phyloP scores from a whole-genome alignment of 2,113 vertebrate species.

The Epinephelus fuscoguttatus region DNA sequence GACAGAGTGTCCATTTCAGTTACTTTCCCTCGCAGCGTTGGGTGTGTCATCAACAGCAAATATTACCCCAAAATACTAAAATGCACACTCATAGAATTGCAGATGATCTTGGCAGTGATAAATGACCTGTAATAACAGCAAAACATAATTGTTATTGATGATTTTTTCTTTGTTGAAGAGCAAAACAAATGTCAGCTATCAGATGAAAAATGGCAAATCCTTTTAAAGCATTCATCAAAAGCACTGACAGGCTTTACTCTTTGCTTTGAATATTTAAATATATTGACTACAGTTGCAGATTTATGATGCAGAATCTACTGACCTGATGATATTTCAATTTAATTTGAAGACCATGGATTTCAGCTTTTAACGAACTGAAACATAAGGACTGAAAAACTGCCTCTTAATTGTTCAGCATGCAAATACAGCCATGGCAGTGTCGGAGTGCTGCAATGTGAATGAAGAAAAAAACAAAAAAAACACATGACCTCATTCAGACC shows the following conservation, averaged over 20 bases:
- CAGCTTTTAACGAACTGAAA: background rate
- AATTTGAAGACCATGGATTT: conserved; percentile 5
- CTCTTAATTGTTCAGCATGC: background rate
- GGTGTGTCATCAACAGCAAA: background rate
- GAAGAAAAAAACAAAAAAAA: background rate
- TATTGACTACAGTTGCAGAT: conserved; percentile 15
- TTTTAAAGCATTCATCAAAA: conserved; percentile 35
- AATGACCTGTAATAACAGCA: conserved; percentile 20
- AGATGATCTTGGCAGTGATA: conserved; percentile 22
- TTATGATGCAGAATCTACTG: conserved; percentile 13
- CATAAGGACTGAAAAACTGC: background rate
- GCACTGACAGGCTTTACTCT: background rate
- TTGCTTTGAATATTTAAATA: conserved; percentile 38
- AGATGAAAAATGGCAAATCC: conserved; percentile 41
- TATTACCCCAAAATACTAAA: conserved; percentile 7
- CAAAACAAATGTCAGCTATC: conserved; percentile 54
- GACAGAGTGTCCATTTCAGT: conserved; percentile 13
- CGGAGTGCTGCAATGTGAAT: conserved; percentile 8
- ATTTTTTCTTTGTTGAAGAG: conserved; percentile 9
- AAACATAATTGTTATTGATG: conserved; percentile 47
- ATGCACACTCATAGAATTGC: background rate
- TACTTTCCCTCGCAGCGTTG: background rate
- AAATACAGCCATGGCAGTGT: background rate
- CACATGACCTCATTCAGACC: conserved; percentile 66
- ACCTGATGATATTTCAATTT: conserved; percentile 1